phyloP scores from a whole-genome alignment of 2,797 vertebrate genomes.

The Cyclopterus lumpus region DNA sequence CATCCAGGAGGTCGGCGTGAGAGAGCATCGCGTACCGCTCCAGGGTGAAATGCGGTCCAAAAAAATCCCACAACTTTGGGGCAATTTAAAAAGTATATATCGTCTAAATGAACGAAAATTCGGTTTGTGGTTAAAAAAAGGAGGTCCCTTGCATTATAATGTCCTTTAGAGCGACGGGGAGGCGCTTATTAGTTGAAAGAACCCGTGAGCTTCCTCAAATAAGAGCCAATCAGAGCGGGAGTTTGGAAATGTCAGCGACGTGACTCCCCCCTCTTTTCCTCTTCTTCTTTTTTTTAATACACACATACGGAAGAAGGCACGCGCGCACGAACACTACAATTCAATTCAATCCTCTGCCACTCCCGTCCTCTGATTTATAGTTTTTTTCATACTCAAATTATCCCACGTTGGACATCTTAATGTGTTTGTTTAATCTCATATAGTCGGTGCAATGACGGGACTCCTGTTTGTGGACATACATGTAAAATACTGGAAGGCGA shows the following conservation, averaged over 20 bases:
- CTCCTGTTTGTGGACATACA: conserved; percentile 32
- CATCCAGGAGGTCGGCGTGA: conserved; percentile 99
- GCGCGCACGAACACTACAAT: conserved; percentile 70
- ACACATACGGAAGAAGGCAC: conserved; percentile 49
- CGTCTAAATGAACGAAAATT: conserved; percentile 98
- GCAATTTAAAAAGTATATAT: conserved; percentile 95
- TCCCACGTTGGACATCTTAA: conserved; percentile 79
- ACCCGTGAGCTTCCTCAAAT: conserved; percentile 93
- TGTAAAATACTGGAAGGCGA: conserved; percentile 28
- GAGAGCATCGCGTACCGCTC: conserved; percentile 99
- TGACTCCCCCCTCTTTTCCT: conserved; percentile 72
- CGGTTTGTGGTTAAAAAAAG: conserved; percentile 98
- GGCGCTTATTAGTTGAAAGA: conserved; percentile 98
- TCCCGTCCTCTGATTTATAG: conserved; percentile 84
- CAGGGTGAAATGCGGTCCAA: conserved; percentile 91
- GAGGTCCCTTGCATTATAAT: conserved; percentile 99
- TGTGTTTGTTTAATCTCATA: conserved; percentile 78
- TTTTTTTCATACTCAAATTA: conserved; percentile 82
- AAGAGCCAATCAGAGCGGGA: conserved; percentile 94
- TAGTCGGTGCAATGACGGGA: conserved; percentile 46
- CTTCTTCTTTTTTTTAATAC: conserved; percentile 29
- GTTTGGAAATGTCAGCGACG: conserved; percentile 91
- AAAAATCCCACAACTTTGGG: conserved; percentile 90
- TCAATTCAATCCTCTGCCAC: conserved; percentile 81
- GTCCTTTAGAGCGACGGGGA: conserved; percentile 98